Conservation (phyloP, 2,797 vertebrate genomes). For the Sebastes aleutianus region DNA sequence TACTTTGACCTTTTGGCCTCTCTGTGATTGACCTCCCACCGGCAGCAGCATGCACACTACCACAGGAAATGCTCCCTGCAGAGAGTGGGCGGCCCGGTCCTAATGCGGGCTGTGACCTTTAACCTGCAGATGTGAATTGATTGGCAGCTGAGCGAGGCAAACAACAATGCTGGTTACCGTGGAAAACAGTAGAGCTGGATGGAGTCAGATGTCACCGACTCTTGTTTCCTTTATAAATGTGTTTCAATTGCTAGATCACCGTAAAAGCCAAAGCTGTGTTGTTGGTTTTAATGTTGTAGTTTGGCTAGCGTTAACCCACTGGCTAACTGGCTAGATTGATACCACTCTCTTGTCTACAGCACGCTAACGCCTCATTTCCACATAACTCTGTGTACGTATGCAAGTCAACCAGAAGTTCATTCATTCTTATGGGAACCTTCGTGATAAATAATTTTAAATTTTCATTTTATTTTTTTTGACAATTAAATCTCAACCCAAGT, state of each 20-base stretch:
- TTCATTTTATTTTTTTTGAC: no score
- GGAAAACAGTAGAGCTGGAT: neutral
- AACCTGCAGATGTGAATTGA: constrained; percentile 49
- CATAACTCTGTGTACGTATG: no score
- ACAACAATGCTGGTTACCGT: constrained; percentile 26
- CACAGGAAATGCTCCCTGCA: constrained; percentile 65
- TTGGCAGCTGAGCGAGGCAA: constrained; percentile 41
- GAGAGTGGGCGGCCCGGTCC: constrained; percentile 40
- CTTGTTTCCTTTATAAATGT: no score
- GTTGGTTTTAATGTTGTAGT: neutral
- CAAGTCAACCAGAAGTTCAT: no score
- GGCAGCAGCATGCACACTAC: constrained; percentile 38
- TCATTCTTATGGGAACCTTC: no score
- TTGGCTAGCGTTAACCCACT: neutral
- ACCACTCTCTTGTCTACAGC: neutral
- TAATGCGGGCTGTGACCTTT: constrained; percentile 56
- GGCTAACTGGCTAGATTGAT: neutral
- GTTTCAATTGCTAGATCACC: neutral
- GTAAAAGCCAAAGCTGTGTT: neutral
- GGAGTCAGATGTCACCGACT: neutral
- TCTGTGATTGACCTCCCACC: constrained; percentile 53
- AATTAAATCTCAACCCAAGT: neutral
- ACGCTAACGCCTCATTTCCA: no score
- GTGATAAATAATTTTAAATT: no score
- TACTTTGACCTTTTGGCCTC: constrained; percentile 48